A percentile compares a stretch with the other conserved stretches of the same genome.
Conservation (phyloP, 2,797 vertebrate genomes). For the Pteronotus mesoamericanus region DNA sequence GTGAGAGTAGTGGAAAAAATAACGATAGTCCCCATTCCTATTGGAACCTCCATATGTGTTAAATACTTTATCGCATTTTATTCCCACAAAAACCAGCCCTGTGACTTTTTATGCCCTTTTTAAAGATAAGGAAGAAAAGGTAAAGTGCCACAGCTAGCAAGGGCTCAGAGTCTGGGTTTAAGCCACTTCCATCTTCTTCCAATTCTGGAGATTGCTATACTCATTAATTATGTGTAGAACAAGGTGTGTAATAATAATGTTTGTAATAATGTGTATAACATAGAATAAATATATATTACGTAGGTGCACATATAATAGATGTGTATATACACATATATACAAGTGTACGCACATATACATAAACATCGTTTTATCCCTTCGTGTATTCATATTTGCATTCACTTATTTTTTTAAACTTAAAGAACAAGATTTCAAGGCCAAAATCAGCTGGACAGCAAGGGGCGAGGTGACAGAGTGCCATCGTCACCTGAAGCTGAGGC, state of each 20-base stretch:
- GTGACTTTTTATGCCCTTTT: neutral
- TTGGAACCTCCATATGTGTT: no score
- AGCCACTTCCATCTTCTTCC: neutral
- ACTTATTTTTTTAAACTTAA: neutral
- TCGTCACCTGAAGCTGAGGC: no score
- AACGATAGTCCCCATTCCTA: accelerated
- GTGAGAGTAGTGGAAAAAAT: neutral
- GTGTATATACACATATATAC: accelerated
- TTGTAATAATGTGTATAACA: no score
- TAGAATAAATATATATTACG: neutral
- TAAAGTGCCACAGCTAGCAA: neutral
- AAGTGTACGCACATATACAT: no score
- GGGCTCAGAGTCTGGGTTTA: accelerated
- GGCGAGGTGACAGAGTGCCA: neutral
- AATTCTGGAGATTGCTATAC: neutral
- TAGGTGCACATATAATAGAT: neutral
- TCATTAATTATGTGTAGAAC: no score
- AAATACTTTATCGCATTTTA: neutral
- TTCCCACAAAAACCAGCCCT: neutral
- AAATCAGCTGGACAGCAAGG: neutral
- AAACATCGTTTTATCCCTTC: neutral
- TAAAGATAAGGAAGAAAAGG: neutral
- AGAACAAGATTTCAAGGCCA: neutral
- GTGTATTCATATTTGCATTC: no score
- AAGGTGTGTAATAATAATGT: neutral